Evolutionary conservation across 2,888 invertebrate species (phyloP).

Genomic region (Carterocephalus palaemon): DNA sequence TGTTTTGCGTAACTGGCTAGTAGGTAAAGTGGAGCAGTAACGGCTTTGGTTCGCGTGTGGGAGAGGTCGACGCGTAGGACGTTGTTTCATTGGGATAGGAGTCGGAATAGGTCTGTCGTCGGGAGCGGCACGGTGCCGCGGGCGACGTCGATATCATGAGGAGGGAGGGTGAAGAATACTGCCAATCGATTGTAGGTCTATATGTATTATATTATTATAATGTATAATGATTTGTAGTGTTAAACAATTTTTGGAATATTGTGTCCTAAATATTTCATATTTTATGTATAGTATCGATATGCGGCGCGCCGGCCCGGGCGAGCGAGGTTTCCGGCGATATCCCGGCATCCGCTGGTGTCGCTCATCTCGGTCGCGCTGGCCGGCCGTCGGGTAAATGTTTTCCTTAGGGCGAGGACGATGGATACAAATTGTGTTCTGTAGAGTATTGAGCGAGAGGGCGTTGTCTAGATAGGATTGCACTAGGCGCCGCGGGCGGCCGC

Average conservation of each 20-base stretch:
- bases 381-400: slow-evolving; percentile 59
- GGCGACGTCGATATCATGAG: slow-evolving; percentile 51
- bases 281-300: slow-evolving; percentile 69
- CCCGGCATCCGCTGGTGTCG: not conserved
- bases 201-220: slow-evolving; percentile 63
- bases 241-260: slow-evolving; percentile 69
- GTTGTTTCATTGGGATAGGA: slow-evolving; percentile 23
- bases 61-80: slow-evolving; percentile 17
- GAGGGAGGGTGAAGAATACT: slow-evolving; percentile 66
- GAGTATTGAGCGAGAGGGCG: slow-evolving; percentile 71
- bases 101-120: slow-evolving; percentile 32
- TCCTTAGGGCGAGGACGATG: slow-evolving; percentile 61
- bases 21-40: too few relatives aligned
- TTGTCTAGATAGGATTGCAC: slow-evolving; percentile 68
- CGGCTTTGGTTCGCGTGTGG: slow-evolving; percentile 26
- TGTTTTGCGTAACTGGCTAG: too few relatives aligned
- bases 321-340: slow-evolving; percentile 18
- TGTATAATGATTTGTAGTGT: slow-evolving; percentile 70
- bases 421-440: slow-evolving; percentile 77
- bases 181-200: slow-evolving; percentile 77
- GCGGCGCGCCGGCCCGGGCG: slow-evolving; percentile 48
- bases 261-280: slow-evolving; percentile 68
- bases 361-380: slow-evolving; percentile 29
- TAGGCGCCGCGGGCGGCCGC: slow-evolving; percentile 38
- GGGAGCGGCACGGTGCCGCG: slow-evolving; percentile 24